Evolutionary conservation across 2,888 invertebrate species (phyloP).

Genomic region (Nysson spinosus): DNA sequence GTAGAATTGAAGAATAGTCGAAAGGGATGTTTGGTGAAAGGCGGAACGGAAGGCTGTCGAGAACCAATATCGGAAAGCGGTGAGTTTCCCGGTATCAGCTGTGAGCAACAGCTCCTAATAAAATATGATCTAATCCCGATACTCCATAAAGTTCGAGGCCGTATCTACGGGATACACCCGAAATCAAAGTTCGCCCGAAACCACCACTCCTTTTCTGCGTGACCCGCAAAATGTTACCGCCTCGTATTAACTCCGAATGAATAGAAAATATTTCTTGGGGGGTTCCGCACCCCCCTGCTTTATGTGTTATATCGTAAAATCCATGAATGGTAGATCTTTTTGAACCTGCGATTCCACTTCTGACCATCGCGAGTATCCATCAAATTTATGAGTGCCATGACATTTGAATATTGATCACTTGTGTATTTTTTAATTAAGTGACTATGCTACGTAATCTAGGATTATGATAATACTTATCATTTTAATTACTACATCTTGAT

Average conservation of each 20-base stretch:
- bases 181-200: conserved; percentile 21
- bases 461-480: no score
- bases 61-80: conserved; percentile 35
- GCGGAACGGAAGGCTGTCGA: conserved; percentile 1
- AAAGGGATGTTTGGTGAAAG: conserved; percentile 7
- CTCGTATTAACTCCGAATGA: conserved; percentile 26
- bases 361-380: no score
- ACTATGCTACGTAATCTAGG: no score
- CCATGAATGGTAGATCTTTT: conserved; percentile 3
- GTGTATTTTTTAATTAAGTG: no score
- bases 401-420: no score
- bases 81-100: conserved; percentile 40
- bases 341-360: conserved; percentile 3
- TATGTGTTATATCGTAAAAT: background rate
- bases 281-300: background rate
- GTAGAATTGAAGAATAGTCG: background rate
- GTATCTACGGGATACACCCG: conserved; percentile 10
- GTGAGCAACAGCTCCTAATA: conserved; percentile 43
- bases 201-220: conserved; percentile 4
- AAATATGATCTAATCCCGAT: conserved; percentile 50
- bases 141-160: conserved; percentile 30
- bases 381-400: no score
- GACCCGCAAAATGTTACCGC: conserved; percentile 16
- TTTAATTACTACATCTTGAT: no score
- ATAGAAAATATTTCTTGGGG: conserved; percentile 23